Conservation (phyloP, 2,888 invertebrate species). For the Dicycla oo region DNA sequence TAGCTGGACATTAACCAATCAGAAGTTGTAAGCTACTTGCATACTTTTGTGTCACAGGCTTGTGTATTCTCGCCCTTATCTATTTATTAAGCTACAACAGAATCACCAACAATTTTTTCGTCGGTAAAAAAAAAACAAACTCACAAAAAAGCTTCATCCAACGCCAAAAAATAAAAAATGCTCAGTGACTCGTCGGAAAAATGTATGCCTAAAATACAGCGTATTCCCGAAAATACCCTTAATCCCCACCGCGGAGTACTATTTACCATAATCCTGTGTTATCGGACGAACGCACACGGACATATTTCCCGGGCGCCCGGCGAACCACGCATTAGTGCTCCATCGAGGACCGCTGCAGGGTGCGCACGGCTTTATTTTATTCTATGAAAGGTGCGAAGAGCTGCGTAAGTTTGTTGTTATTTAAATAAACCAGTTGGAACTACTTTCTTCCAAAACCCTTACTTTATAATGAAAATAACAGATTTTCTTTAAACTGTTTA, state of each 20-base stretch:
- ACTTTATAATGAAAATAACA: background rate
- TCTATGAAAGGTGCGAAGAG: conserved; percentile 14
- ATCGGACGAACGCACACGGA: conserved; percentile 76
- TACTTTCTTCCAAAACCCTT: background rate
- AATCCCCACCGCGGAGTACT: conserved; percentile 75
- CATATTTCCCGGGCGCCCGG: conserved; percentile 71
- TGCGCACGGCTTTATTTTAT: conserved; percentile 36
- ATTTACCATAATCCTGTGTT: conserved; percentile 81
- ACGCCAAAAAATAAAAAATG: conserved; percentile 6
- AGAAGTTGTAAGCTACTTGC: no score
- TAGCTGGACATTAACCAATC: no score
- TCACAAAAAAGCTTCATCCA: background rate
- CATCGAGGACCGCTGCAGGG: conserved; percentile 53
- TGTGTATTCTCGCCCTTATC: no score
- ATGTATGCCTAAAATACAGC: conserved; percentile 73
- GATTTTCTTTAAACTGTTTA: background rate
- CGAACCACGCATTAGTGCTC: conserved; percentile 58
- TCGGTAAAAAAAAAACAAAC: background rate
- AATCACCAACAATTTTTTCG: background rate
- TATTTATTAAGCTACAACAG: background rate
- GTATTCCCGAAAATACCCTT: conserved; percentile 77
- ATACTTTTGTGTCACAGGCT: no score
- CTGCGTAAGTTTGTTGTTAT: background rate
- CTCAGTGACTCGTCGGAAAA: conserved; percentile 69
- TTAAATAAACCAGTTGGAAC: background rate